phyloP scores from a whole-genome alignment of 2,113 vertebrate species.

The Myocastor coypus region DNA sequence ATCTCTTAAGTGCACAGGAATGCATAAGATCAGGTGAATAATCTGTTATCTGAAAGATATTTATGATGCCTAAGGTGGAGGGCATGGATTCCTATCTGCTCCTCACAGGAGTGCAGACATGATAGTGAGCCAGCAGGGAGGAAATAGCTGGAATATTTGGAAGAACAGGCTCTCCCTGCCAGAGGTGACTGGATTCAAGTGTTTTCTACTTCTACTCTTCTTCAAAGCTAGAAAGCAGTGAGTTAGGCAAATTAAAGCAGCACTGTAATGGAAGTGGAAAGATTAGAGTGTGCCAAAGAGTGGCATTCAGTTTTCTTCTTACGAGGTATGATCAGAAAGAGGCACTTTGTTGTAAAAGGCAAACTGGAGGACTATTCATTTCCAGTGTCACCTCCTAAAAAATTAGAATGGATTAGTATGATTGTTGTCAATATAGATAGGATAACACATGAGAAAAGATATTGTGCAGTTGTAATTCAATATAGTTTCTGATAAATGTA shows the following conservation, averaged over 20 bases:
- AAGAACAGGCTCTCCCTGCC: slow-evolving; percentile 51
- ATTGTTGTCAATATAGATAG: slow-evolving; percentile 59
- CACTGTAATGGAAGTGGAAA: slow-evolving; percentile 70
- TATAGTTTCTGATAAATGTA: slow-evolving; percentile 27
- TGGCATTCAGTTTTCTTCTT: slow-evolving; percentile 65
- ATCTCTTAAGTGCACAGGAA: slow-evolving; percentile 79
- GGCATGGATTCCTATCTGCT: slow-evolving; percentile 77
- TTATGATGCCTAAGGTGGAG: slow-evolving; percentile 78
- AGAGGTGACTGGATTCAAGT: slow-evolving; percentile 79
- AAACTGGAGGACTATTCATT: slow-evolving; percentile 59
- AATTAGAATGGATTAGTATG: slow-evolving; percentile 58
- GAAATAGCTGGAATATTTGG: slow-evolving; percentile 82
- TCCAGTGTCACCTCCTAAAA: slow-evolving; percentile 42
- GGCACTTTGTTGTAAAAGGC: slow-evolving; percentile 65
- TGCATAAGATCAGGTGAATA: slow-evolving; percentile 56
- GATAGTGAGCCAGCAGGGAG: slow-evolving; percentile 68
- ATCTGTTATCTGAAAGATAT: slow-evolving; percentile 82
- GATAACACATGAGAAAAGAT: slow-evolving; percentile 60
- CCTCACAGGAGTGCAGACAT: slow-evolving; percentile 75
- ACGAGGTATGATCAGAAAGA: slow-evolving; percentile 53
- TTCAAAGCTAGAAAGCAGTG: slow-evolving; percentile 75
- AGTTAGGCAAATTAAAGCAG: slow-evolving; percentile 77
- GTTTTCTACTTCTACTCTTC: slow-evolving; percentile 60
- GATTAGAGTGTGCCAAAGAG: slow-evolving; percentile 51
- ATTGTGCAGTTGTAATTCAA: slow-evolving; percentile 60